A percentile compares a stretch with the other conserved stretches of the same genome.
These are phyloP conservation scores for Melanotaenia boesemani DNA, from an alignment of 2,797 vertebrate species.

Conservation along the genomic window DNA sequence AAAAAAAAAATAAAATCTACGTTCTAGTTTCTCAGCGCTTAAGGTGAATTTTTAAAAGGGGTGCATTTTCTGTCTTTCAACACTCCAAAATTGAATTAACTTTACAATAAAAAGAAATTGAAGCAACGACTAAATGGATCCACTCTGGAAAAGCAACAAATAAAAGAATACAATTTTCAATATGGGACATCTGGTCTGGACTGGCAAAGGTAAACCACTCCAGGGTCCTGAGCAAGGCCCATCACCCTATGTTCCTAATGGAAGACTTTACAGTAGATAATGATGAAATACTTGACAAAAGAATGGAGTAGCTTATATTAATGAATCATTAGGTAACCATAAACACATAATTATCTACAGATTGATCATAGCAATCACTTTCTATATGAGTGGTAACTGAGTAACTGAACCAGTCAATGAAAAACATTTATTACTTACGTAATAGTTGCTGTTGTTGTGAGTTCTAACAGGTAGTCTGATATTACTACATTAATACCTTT, in stretches of 20 bases:
- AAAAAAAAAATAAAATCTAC: not conserved
- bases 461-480: not conserved
- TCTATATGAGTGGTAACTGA: not conserved
- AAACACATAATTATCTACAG: too few species aligned
- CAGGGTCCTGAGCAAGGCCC: too few species aligned
- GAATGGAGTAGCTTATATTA: not conserved
- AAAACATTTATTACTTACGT: not conserved
- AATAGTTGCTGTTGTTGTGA: not conserved
- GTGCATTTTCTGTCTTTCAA: conserved; percentile 1
- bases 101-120: not conserved
- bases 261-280: not conserved
- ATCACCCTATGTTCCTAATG: too few species aligned
- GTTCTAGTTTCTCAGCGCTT: not conserved
- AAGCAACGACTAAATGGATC: not conserved
- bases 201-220: too few species aligned
- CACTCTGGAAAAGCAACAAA: not conserved
- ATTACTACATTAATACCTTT: not conserved
- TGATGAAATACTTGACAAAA: not conserved
- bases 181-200: not conserved
- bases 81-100: not conserved
- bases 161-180: not conserved
- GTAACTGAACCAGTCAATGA: not conserved
- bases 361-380: not conserved
- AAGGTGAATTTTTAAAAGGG: not conserved
- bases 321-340: not conserved